phyloP scores from a whole-genome alignment of 2,888 invertebrate genomes.

The Agrotis ipsilon region DNA sequence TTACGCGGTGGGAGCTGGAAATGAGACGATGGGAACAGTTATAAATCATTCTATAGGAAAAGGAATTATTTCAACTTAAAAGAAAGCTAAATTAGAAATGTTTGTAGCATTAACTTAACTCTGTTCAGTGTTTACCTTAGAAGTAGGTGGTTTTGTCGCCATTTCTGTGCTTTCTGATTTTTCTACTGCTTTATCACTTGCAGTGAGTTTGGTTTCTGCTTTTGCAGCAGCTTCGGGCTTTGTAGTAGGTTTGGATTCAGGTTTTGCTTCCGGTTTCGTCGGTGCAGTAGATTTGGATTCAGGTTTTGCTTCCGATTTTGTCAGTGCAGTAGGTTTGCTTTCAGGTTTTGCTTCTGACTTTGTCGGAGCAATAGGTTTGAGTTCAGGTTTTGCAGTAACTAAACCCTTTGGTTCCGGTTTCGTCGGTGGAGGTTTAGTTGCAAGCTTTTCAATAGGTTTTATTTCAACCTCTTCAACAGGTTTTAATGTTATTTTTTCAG shows the following conservation, averaged over 20 bases:
- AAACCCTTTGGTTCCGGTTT: conserved; percentile 50
- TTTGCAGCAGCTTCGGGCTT: conserved; percentile 54
- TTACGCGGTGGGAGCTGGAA: conserved; percentile 87
- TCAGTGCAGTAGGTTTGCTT: conserved; percentile 69
- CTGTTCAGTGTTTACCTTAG: conserved; percentile 76
- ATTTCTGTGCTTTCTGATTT: conserved; percentile 83
- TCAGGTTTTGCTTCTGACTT: conserved; percentile 63
- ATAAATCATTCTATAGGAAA: neutral
- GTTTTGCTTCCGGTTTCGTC: conserved; percentile 57
- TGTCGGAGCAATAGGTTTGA: conserved; percentile 51
- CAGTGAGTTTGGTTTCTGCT: conserved; percentile 65
- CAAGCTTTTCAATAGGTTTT: conserved; percentile 54
- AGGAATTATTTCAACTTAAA: conserved; percentile 15
- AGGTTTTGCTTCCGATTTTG: conserved; percentile 76
- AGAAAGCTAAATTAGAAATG: conserved; percentile 4
- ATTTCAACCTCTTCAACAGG: conserved; percentile 69
- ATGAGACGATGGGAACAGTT: conserved; percentile 34
- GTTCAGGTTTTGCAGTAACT: conserved; percentile 52
- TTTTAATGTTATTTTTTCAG: conserved; percentile 65
- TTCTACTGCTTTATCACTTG: conserved; percentile 72
- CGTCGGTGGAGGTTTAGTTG: conserved; percentile 56
- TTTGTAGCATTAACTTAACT: conserved; percentile 21
- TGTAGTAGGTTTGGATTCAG: neutral
- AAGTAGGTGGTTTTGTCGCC: conserved; percentile 87
- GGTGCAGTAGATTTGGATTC: neutral